Conservation (phyloP, 2,797 vertebrate genomes). For the Danio tinwini region DNA sequence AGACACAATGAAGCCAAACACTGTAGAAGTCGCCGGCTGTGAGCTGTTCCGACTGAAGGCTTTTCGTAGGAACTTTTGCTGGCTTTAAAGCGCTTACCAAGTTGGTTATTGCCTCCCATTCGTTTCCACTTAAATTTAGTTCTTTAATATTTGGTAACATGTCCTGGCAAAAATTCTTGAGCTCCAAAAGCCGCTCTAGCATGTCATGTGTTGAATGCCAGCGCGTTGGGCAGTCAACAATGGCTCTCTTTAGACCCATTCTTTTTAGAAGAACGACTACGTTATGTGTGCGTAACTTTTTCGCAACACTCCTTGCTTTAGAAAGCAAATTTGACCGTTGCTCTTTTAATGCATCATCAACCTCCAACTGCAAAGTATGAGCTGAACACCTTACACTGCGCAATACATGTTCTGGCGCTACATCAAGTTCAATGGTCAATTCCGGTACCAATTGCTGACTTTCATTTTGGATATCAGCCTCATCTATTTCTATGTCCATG, state of each 20-base stretch:
- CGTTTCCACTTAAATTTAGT: slow-evolving; percentile 23
- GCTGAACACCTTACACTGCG: neutral
- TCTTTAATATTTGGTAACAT: slow-evolving; percentile 22
- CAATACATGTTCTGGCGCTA: too few species aligned
- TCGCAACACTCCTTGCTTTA: neutral
- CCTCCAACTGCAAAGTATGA: neutral
- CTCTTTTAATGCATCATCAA: neutral
- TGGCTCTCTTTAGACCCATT: neutral
- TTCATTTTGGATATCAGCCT: too few species aligned
- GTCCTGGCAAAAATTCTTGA: slow-evolving; percentile 30
- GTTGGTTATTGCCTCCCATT: slow-evolving; percentile 11
- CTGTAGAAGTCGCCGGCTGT: slow-evolving; percentile 49
- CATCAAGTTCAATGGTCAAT: too few species aligned
- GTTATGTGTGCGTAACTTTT: neutral
- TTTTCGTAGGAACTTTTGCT: slow-evolving; percentile 37
- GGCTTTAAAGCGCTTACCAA: slow-evolving; percentile 28
- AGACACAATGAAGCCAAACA: slow-evolving; percentile 43
- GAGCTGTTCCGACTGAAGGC: slow-evolving; percentile 46
- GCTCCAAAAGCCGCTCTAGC: slow-evolving; percentile 23
- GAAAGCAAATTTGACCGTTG: too few species aligned
- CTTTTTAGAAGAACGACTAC: neutral
- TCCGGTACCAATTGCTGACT: too few species aligned
- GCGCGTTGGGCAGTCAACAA: slow-evolving; percentile 1
- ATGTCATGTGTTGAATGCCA: slow-evolving; percentile 35
- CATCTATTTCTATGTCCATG: too few species aligned